Percentiles rank a stretch among this genome's conserved stretches.
phyloP scores from a whole-genome alignment of 1,140 invertebrate species.

The Phthorimaea operculella region DNA sequence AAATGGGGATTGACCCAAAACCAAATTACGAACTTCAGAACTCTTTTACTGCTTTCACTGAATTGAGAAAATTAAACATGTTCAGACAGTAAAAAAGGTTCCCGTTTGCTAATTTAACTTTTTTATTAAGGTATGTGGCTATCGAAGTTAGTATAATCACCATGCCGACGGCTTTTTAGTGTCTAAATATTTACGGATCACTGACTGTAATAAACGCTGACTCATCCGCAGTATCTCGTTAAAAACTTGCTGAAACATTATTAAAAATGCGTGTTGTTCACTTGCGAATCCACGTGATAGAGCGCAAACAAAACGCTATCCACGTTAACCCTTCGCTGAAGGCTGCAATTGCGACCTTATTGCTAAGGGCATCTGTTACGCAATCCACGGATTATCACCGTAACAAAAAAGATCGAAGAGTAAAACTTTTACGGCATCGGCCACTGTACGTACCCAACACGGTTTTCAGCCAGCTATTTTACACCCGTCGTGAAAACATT shows the following conservation, averaged over 20 bases:
- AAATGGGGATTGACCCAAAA: no score
- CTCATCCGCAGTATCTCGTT: neutral
- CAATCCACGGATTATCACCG: neutral
- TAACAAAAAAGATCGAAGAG: neutral
- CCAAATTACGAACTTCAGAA: no score
- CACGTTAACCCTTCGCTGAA: neutral
- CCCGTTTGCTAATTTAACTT: no score
- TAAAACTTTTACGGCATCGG: neutral
- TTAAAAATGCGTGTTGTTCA: no score
- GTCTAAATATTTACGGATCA: neutral
- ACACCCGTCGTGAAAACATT: slow-evolving; percentile 54
- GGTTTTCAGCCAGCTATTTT: slow-evolving; percentile 39
- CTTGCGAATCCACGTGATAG: neutral
- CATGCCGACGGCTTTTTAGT: no score
- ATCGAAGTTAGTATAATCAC: no score
- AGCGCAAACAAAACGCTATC: neutral
- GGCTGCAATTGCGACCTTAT: neutral
- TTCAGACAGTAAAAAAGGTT: no score
- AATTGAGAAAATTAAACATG: no score
- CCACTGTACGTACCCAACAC: neutral
- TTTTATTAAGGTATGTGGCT: no score
- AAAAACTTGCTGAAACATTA: no score
- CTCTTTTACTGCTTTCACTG: no score
- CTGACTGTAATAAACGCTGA: neutral
- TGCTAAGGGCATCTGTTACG: neutral